Evolutionary conservation across 2,797 vertebrate genomes (phyloP).

Genomic region (Anableps anableps): DNA sequence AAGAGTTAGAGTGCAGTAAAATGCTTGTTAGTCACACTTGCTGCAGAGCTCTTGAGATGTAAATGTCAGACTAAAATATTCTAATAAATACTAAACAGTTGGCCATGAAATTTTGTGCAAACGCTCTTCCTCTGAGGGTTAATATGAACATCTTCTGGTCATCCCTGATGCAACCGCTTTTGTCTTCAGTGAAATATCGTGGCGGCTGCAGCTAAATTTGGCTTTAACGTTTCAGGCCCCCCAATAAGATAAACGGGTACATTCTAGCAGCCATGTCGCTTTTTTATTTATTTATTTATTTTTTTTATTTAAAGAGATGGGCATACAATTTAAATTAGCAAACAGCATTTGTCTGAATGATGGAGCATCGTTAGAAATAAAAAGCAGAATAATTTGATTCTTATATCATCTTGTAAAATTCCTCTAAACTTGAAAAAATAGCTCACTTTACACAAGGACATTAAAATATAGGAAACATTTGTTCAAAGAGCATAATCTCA

Average conservation of each 20-base stretch:
- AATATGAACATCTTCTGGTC: not conserved
- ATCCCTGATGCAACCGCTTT: slow-evolving; percentile 19
- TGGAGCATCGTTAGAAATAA: not conserved
- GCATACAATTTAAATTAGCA: not conserved
- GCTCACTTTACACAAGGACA: not conserved
- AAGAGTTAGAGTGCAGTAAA: slow-evolving; percentile 17
- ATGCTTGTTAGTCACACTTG: not conserved
- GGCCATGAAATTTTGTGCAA: not conserved
- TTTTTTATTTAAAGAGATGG: not conserved
- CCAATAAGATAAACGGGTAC: not conserved
- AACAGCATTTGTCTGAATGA: not conserved
- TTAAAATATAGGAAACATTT: too few relatives aligned
- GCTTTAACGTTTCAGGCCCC: not conserved
- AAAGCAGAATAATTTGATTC: too few relatives aligned
- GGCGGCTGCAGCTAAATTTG: not conserved
- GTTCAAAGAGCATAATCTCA: too few relatives aligned
- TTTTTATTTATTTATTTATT: not conserved
- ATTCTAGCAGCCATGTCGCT: not conserved
- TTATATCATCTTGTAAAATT: not conserved
- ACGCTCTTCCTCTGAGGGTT: not conserved
- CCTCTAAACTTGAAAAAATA: not conserved
- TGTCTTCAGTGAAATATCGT: slow-evolving; percentile 16
- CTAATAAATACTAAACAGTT: slow-evolving; percentile 1
- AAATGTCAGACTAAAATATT: slow-evolving; percentile 9
- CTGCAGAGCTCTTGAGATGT: not conserved